Evolutionary conservation across 2,797 vertebrate genomes (phyloP).

Genomic region (Macropodus opercularis): DNA sequence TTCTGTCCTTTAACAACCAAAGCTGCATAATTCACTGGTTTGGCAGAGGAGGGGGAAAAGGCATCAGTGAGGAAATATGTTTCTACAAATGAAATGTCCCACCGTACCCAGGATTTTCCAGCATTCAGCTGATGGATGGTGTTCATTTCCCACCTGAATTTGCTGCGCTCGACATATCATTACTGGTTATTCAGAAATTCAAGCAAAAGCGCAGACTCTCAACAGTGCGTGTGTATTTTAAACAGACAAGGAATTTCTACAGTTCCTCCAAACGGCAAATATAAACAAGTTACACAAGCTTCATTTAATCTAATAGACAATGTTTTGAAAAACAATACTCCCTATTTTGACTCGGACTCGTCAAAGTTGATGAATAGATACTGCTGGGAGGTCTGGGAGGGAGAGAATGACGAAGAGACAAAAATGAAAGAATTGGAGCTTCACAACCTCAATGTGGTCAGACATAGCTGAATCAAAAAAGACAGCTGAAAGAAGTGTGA

Average conservation of each 20-base stretch:
- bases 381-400: slow-evolving; percentile 31
- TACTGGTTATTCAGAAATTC: slow-evolving; percentile 12
- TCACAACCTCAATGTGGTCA: slow-evolving; percentile 43
- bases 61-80: slow-evolving; percentile 21
- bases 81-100: slow-evolving; percentile 25
- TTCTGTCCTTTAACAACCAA: not conserved
- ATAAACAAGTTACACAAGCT: slow-evolving; percentile 38
- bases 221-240: slow-evolving; percentile 13
- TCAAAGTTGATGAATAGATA: slow-evolving; percentile 51
- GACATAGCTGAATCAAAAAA: slow-evolving; percentile 25
- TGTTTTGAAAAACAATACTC: slow-evolving; percentile 67
- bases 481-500: slow-evolving; percentile 13
- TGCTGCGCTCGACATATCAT: slow-evolving; percentile 3
- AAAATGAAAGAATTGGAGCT: slow-evolving; percentile 34
- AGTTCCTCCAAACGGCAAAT: slow-evolving; percentile 25
- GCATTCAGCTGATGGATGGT: slow-evolving; percentile 47
- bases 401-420: slow-evolving; percentile 31
- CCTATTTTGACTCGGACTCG: slow-evolving; percentile 58
- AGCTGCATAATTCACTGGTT: slow-evolving; percentile 2
- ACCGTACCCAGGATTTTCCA: slow-evolving; percentile 13
- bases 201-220: slow-evolving; percentile 6
- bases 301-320: slow-evolving; percentile 63
- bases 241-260: slow-evolving; percentile 18
- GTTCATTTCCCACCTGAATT: slow-evolving; percentile 46
- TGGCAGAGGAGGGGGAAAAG: slow-evolving; percentile 3